Evolutionary conservation across 23 tunicate genomes (phyloP), one percentile per base, ranked within the genome.

Genomic region (Pegea sp.): DNA sequence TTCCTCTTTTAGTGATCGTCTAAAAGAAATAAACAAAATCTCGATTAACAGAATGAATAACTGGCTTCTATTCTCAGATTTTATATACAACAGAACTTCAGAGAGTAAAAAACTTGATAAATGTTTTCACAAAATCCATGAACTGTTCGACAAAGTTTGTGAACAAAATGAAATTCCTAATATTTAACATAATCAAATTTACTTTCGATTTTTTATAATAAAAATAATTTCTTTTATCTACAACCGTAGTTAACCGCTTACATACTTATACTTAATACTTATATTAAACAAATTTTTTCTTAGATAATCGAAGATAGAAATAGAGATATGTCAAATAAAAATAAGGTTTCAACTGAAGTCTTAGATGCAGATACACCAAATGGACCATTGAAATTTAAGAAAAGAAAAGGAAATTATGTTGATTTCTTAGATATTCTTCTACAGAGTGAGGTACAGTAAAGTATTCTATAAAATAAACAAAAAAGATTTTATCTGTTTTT

Each of bases 151-250:
- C 11, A 38, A 38, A 38, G 46, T 38, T 8, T 8, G 46, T 38
- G 11, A 8, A 8, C 16, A 11, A 38, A 38, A 38, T 16, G 16
- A 16, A 8, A 11, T 38, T 8, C 11, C 46, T 8, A 38, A 38
- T n/a, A n/a, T n/a, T n/a, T n/a, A 38, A 38, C 46, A 38, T 38
- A 38, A 38, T 38, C 46, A 38, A 38, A 16, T 16, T 38, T 38
- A 38, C 11, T 38, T 38, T 38, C 46, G 11, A n/a, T n/a, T n/a
- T n/a, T n/a, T n/a, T n/a, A n/a, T n/a, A n/a, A n/a, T n/a, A n/a
- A n/a, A n/a, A n/a, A n/a, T n/a, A n/a, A n/a, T n/a, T n/a, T n/a
- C n/a, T n/a, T n/a, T n/a, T n/a, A n/a, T n/a, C n/a, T n/a, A n/a
- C n/a, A n/a, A n/a, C n/a, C n/a, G n/a, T n/a, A n/a, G n/a, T n/a